phyloP scores from a whole-genome alignment of 1,140 invertebrate species.

The Penaeus vannamei region DNA sequence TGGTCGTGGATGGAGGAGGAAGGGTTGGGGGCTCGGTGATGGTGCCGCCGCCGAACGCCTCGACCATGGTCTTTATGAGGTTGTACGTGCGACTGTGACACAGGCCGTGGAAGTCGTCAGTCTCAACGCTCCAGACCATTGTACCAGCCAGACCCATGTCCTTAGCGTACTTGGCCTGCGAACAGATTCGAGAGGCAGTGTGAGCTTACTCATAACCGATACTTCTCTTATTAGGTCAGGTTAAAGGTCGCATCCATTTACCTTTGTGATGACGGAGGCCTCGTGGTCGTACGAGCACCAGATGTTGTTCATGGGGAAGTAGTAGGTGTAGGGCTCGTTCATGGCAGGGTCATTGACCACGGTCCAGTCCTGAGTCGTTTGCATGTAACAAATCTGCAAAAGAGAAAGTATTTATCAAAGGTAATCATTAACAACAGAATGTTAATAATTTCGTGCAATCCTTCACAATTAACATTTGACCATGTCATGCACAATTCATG shows the following conservation, averaged over 20 bases:
- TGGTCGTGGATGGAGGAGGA: too few relatives aligned
- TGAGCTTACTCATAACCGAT: neutral
- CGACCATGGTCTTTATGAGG: slow-evolving; percentile 35
- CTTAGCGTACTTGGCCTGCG: slow-evolving; percentile 75
- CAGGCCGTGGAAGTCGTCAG: slow-evolving; percentile 79
- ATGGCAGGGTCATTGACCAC: slow-evolving; percentile 39
- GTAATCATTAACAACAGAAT: too few relatives aligned
- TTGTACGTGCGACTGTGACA: slow-evolving; percentile 72
- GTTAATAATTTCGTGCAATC: too few relatives aligned
- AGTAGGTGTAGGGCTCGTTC: slow-evolving; percentile 58
- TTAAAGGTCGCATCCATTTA: neutral
- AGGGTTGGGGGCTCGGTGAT: too few relatives aligned
- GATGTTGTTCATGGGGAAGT: slow-evolving; percentile 16
- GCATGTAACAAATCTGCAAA: slow-evolving; percentile 66
- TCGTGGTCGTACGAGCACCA: slow-evolving; percentile 69
- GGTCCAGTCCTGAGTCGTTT: slow-evolving; percentile 60
- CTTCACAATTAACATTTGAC: too few relatives aligned
- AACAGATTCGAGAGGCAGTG: neutral
- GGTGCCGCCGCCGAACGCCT: neutral
- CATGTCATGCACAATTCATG: neutral
- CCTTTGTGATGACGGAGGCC: slow-evolving; percentile 61
- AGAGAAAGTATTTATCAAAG: neutral
- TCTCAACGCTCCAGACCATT: slow-evolving; percentile 83
- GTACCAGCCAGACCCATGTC: slow-evolving; percentile 75
- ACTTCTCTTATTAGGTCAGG: neutral